Percentiles rank a stretch among this genome's conserved stretches.
These are phyloP conservation scores for Alentia gelatinosa DNA, from an alignment of 2,888 invertebrate genomes.

Conservation along the genomic window DNA sequence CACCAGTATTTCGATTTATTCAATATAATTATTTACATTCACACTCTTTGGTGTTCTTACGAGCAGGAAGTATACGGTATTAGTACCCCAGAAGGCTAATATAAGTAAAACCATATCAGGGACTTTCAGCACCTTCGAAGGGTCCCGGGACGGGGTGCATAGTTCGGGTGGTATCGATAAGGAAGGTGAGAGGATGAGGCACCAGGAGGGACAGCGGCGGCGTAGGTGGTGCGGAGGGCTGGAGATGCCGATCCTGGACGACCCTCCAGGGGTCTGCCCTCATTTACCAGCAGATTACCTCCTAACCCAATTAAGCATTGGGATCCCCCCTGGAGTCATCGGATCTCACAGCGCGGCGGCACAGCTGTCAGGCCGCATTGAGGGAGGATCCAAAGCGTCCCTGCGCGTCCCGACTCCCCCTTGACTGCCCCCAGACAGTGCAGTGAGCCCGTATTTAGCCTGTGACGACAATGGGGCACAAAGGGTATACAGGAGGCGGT, in stretches of 20 bases:
- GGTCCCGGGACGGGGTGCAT: background rate
- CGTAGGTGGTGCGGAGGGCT: background rate
- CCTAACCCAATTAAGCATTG: conserved; percentile 25
- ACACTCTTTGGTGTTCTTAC: too few species aligned
- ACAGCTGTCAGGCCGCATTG: background rate
- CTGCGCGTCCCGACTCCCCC: too few species aligned
- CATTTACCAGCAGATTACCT: conserved; percentile 28
- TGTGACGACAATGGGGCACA: too few species aligned
- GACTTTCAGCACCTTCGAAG: too few species aligned
- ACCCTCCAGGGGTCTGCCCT: background rate
- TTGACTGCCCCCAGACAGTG: too few species aligned
- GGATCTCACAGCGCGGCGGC: background rate
- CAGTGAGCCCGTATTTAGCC: too few species aligned
- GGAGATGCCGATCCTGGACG: background rate
- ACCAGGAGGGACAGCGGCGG: background rate
- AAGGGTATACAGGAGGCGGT: too few species aligned
- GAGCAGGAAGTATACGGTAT: too few species aligned
- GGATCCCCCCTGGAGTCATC: background rate
- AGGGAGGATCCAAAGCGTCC: background rate
- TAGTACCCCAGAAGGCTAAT: too few species aligned
- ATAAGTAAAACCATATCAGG: too few species aligned
- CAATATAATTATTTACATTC: too few species aligned
- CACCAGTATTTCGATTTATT: too few species aligned
- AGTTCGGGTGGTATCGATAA: background rate
- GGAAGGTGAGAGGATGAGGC: background rate